Percentiles rank a stretch among this genome's conserved stretches.
These are phyloP conservation scores for Alligator sinensis DNA, from an alignment of 2,113 vertebrate genomes.

Conservation along the genomic window DNA sequence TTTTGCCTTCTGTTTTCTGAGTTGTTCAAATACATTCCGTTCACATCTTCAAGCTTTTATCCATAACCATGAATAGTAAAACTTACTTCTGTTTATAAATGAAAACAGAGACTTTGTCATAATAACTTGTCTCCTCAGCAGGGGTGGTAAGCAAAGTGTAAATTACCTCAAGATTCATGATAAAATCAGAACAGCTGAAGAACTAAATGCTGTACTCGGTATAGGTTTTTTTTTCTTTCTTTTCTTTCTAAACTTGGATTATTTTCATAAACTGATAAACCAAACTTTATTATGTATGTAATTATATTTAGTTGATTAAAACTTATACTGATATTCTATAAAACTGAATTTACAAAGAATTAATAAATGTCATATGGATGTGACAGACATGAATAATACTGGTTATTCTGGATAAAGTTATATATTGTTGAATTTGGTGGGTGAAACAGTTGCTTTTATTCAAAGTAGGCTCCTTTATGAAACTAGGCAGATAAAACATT, in stretches of 20 bases:
- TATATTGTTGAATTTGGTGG: neutral
- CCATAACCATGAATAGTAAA: neutral
- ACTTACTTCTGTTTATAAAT: neutral
- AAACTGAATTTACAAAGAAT: neutral
- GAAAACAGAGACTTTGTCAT: neutral
- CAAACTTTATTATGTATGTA: neutral
- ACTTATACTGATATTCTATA: neutral
- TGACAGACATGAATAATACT: neutral
- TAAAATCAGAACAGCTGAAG: neutral
- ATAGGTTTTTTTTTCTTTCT: neutral
- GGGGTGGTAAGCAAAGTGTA: neutral
- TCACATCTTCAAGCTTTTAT: constrained; percentile 1
- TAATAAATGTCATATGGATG: neutral
- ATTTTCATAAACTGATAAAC: neutral
- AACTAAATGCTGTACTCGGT: neutral
- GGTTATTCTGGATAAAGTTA: neutral
- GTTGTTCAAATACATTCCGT: neutral
- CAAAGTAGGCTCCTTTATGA: neutral
- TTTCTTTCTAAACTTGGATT: neutral
- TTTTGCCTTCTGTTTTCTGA: neutral
- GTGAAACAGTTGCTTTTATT: neutral
- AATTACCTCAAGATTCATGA: neutral
- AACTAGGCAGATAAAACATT: neutral
- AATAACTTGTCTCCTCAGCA: neutral
- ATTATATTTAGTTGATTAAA: neutral